Conservation (phyloP, 1,140 invertebrate species). For the Papilio polytes region DNA sequence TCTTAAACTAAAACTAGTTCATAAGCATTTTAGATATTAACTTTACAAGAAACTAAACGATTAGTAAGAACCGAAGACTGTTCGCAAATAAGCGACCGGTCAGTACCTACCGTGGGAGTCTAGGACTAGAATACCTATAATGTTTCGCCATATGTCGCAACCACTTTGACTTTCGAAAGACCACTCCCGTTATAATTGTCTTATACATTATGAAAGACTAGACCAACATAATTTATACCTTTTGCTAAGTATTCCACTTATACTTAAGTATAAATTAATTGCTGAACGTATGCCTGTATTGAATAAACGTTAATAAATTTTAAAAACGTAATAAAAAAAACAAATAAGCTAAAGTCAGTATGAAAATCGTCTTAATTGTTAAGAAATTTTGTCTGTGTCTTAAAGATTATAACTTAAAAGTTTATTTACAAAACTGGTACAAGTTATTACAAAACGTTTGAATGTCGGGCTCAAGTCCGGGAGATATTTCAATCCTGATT, state of each 20-base stretch:
- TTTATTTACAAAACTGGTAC: not conserved
- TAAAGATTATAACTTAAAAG: no score
- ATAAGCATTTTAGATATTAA: not conserved
- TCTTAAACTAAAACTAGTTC: no score
- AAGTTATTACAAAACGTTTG: not conserved
- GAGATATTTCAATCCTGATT: not conserved
- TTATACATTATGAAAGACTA: constrained; percentile 16
- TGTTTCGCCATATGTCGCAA: constrained; percentile 32
- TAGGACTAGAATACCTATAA: constrained; percentile 15
- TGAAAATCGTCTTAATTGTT: no score
- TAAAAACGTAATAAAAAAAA: no score
- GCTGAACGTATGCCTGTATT: not conserved
- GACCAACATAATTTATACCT: not conserved
- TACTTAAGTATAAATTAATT: not conserved
- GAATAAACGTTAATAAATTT: not conserved
- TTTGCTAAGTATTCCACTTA: not conserved
- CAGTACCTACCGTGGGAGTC: constrained; percentile 28
- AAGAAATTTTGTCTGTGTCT: no score
- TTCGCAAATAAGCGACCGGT: constrained; percentile 29
- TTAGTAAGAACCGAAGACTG: not conserved
- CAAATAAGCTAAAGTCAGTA: no score
- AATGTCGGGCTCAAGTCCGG: not conserved
- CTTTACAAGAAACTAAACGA: constrained; percentile 4
- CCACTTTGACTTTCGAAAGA: not conserved
- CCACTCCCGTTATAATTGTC: constrained; percentile 36